Base-by-base conservation (phyloP, 2,797 vertebrate genomes). In the Podarcis siculus region DNA sequence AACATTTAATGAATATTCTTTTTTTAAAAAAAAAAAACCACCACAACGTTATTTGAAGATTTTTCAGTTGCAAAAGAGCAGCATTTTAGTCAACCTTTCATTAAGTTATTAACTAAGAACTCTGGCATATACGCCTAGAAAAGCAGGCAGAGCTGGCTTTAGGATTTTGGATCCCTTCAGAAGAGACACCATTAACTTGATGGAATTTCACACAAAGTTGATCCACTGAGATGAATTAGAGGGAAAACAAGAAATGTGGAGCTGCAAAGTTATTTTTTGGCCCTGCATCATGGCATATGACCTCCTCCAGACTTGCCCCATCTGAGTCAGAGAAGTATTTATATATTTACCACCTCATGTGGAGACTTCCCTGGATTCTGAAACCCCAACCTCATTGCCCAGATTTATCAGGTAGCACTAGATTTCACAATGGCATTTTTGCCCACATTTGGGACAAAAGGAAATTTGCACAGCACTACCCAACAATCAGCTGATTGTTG, bases 1-100 rank as follows among this genome's bases (percentile, higher is more conserved):
- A 72, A 4, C 45, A 86, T n/a, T 80, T 79, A 71, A 79, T 55
- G 85, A 55, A 27, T 79, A 71, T 79, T 69, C 39, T 82, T 71
- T 73, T 32, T 82, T 5, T 12, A 49, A 55, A 21, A 35, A 30
- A 30, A 10, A 25, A 3, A 69, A 30, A 12, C 45, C 13, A 13
- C 19, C 32, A 83, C 45, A 55, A 58, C 45, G 25, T 82, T 30
- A 82, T 39, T 67, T 82, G 35, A 67, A 82, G 25, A 39, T 39
- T 66, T 83, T 83, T 35, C 82, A 35, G 7, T 67, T 82, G 15
- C 25, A 82, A 30, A 82, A 82, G 37, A 67, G 5, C 25, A 37
- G 37, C 12, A 7, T 61, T 12, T 49, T 55, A 83, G 30, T 42
- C 67, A 83, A 72, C 42, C 55, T 72, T 67, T 72, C 42, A 83